These are phyloP conservation scores for Mus pahari DNA, from an alignment of 2,113 vertebrate species.

Conservation along the genomic window DNA sequence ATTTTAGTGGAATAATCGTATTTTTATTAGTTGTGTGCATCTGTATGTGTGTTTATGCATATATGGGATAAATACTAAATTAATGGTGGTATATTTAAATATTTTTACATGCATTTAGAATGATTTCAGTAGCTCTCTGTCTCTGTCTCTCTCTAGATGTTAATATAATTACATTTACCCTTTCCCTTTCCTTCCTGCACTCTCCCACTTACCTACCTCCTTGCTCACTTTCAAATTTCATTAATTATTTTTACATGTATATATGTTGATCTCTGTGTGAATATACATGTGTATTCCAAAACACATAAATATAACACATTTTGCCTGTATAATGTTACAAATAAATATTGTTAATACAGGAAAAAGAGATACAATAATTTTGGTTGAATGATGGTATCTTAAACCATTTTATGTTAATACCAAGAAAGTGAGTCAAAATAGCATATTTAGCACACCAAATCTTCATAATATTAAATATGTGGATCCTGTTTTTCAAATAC, in stretches of 20 bases:
- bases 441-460: not conserved
- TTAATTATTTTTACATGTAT: not conserved
- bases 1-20: not conserved
- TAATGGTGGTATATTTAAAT: not conserved
- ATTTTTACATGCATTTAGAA: not conserved
- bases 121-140: not conserved
- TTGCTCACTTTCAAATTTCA: not conserved
- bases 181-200: not conserved
- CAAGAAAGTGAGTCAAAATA: not conserved
- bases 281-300: not conserved
- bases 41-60: not conserved
- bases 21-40: not conserved
- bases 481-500: not conserved
- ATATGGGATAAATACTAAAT: not conserved
- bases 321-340: too few species aligned
- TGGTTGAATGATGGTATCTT: not conserved
- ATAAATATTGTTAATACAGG: not conserved
- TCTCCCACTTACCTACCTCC: too few species aligned
- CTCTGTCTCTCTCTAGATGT: not conserved
- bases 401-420: not conserved
- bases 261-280: not conserved
- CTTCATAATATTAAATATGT: conserved; percentile 41
- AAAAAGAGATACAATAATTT: not conserved
- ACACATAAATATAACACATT: not conserved
- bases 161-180: not conserved